A percentile compares a stretch with the other conserved stretches of the same genome.
Conservation (phyloP, 1,140 invertebrate species). For the Drosophila orosa region DNA sequence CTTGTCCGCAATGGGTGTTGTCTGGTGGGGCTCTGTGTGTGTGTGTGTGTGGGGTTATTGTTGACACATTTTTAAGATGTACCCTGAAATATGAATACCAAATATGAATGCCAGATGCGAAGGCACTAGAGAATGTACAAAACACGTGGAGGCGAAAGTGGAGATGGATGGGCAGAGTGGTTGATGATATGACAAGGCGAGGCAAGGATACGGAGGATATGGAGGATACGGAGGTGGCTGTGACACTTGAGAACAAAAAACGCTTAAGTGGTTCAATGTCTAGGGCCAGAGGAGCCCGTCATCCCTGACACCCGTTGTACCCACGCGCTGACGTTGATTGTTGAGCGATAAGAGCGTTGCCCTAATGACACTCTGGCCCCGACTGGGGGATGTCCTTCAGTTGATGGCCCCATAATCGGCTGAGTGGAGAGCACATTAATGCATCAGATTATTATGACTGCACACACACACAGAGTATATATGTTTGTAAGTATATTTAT, state of each 20-base stretch:
- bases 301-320: not conserved
- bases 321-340: constrained; percentile 57
- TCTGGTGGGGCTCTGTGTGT: constrained; percentile 1
- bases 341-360: constrained; percentile 57
- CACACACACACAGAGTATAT: not conserved
- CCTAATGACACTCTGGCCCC: constrained; percentile 56
- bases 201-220: too few species aligned
- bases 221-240: not conserved
- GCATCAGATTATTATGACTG: constrained; percentile 27
- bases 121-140: constrained; percentile 43
- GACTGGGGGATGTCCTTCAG: constrained; percentile 24
- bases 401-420: constrained; percentile 38
- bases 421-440: constrained; percentile 37
- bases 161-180: constrained; percentile 17
- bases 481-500: not conserved
- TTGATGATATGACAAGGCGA: constrained; percentile 18
- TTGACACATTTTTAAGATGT: constrained; percentile 62
- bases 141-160: constrained; percentile 27
- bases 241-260: constrained; percentile 65
- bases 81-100: constrained; percentile 51
- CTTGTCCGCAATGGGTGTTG: constrained; percentile 26
- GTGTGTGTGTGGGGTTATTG: constrained; percentile 52
- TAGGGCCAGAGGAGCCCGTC: constrained; percentile 4
- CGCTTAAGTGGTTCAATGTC: constrained; percentile 40
- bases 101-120: constrained; percentile 27